These are phyloP conservation scores for Solea senegalensis DNA, from an alignment of 2,113 vertebrate genomes.

Conservation along the genomic window DNA sequence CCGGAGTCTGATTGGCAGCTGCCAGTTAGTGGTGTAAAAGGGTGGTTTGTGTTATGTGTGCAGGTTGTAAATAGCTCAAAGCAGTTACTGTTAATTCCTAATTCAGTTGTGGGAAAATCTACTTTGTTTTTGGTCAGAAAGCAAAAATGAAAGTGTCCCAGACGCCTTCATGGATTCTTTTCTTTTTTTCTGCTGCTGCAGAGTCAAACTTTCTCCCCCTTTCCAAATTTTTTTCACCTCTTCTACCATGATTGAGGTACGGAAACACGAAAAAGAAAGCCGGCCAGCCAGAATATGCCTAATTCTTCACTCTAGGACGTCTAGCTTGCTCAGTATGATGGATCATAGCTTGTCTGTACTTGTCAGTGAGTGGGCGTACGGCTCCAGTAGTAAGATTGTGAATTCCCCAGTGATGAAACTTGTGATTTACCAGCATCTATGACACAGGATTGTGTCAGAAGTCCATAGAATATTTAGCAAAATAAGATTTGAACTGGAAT, in stretches of 20 bases:
- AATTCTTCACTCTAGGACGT: constrained; percentile 33
- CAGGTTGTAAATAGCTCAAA: constrained; percentile 67
- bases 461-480: constrained; percentile 14
- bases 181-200: constrained; percentile 44
- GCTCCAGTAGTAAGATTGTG: constrained; percentile 34
- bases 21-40: constrained; percentile 27
- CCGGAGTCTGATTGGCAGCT: constrained; percentile 51
- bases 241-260: constrained; percentile 11
- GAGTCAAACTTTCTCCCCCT: constrained; percentile 27
- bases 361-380: constrained; percentile 42
- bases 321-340: constrained; percentile 11
- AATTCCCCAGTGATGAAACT: constrained; percentile 34
- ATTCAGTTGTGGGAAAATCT: constrained; percentile 64
- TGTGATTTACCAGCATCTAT: constrained; percentile 37
- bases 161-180: constrained; percentile 48
- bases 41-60: constrained; percentile 72
- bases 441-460: constrained; percentile 22
- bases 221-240: not conserved
- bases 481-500: constrained; percentile 19
- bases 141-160: constrained; percentile 27
- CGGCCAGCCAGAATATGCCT: constrained; percentile 36
- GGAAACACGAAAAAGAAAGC: constrained; percentile 12
- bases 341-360: constrained; percentile 49
- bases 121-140: constrained; percentile 46
- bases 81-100: constrained; percentile 63